A percentile compares a stretch with the other conserved stretches of the same genome.
Evolutionary conservation across 1,140 invertebrate species (phyloP).

Genomic region (Muscidifurax raptorellus): DNA sequence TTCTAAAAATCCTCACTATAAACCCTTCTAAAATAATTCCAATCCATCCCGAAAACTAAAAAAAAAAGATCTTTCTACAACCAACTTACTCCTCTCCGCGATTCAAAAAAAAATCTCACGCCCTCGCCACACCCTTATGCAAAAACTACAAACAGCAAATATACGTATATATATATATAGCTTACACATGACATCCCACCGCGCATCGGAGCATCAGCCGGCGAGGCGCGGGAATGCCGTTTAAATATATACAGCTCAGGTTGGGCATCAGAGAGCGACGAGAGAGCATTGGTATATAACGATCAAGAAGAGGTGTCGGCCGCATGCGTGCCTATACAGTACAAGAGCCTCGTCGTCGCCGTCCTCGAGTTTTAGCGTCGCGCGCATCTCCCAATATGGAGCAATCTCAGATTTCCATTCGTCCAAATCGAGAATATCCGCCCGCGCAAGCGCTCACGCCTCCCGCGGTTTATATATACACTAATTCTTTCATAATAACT

Average conservation of each 20-base stretch:
- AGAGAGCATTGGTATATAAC: not conserved
- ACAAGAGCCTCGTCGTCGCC: not conserved
- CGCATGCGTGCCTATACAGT: not conserved
- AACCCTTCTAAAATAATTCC: too few species aligned
- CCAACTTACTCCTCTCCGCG: too few species aligned
- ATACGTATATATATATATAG: not conserved
- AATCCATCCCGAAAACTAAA: too few species aligned
- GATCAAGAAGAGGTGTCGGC: not conserved
- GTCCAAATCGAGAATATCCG: constrained; percentile 75
- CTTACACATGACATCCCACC: too few species aligned
- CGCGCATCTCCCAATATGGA: constrained; percentile 73
- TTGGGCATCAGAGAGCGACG: constrained; percentile 15
- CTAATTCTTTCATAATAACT: not conserved
- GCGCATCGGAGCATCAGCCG: not conserved
- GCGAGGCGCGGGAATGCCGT: not conserved
- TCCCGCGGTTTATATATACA: not conserved
- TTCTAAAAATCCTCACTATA: too few species aligned
- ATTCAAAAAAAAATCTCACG: too few species aligned
- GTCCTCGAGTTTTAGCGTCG: constrained; percentile 18
- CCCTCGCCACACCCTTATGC: too few species aligned
- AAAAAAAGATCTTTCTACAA: too few species aligned
- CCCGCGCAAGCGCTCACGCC: constrained; percentile 63
- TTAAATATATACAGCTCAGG: constrained; percentile 26
- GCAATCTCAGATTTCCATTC: constrained; percentile 76
- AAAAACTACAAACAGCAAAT: not conserved